phyloP scores from a whole-genome alignment of 2,888 invertebrate genomes.

The Philopedon plagiatum region DNA sequence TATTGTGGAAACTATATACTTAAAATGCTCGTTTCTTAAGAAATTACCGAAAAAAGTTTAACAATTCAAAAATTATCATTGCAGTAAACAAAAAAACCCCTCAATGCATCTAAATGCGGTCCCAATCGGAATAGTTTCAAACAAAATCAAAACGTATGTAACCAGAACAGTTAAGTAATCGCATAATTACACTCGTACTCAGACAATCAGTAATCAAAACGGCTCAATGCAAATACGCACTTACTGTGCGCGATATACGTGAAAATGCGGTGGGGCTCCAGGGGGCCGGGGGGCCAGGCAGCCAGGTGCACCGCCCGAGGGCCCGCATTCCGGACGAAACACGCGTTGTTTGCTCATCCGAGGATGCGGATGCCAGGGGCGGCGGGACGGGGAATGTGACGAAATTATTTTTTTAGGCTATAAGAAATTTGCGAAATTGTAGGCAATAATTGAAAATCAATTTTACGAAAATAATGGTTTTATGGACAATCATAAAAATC shows the following conservation, averaged over 20 bases:
- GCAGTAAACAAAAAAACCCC: too few species aligned
- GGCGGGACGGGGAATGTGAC: not conserved
- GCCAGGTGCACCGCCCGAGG: constrained; percentile 68
- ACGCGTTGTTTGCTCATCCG: constrained; percentile 65
- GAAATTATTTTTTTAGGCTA: not conserved
- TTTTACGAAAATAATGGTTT: too few species aligned
- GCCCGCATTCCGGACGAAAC: constrained; percentile 68
- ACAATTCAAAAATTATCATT: too few species aligned
- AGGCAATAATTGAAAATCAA: too few species aligned
- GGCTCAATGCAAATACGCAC: constrained; percentile 33
- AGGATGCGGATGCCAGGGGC: constrained; percentile 21
- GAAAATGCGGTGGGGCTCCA: constrained; percentile 39
- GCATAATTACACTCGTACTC: constrained; percentile 9
- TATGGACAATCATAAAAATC: too few species aligned
- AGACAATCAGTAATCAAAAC: constrained; percentile 19
- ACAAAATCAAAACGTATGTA: not conserved
- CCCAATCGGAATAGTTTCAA: too few species aligned
- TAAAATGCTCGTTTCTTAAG: too few species aligned
- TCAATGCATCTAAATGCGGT: too few species aligned
- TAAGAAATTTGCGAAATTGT: too few species aligned
- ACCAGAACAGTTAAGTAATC: not conserved
- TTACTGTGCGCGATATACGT: constrained; percentile 25
- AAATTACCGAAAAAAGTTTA: too few species aligned
- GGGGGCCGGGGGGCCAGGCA: constrained; percentile 58
- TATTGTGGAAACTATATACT: too few species aligned